Percentiles rank a stretch among this genome's conserved stretches.
phyloP scores from a whole-genome alignment of 2,797 vertebrate genomes.

The Tokudaia muenninki region DNA sequence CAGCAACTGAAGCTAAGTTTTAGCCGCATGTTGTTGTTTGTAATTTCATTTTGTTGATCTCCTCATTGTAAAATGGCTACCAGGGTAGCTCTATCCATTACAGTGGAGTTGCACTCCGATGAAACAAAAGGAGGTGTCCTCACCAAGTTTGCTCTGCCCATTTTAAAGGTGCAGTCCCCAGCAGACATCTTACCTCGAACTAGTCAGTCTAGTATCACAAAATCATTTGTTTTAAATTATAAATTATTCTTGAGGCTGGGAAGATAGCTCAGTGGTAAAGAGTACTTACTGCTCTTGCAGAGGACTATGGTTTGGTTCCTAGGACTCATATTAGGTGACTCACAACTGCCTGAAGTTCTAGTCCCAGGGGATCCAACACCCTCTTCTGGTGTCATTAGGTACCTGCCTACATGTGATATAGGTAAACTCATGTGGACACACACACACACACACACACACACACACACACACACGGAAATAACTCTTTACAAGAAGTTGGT shows the following conservation, averaged over 20 bases:
- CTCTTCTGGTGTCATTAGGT: not conserved
- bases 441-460: not conserved
- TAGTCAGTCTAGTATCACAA: not conserved
- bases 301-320: not conserved
- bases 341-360: not conserved
- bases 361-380: not conserved
- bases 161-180: not conserved
- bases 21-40: not conserved
- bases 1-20: not conserved
- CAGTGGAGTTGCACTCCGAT: not conserved
- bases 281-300: too few species aligned
- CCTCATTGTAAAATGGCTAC: not conserved
- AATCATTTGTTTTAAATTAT: not conserved
- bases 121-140: not conserved
- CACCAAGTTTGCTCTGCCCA: not conserved
- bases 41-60: not conserved
- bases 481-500: not conserved
- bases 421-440: not conserved
- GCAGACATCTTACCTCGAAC: not conserved
- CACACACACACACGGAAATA: not conserved
- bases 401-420: not conserved
- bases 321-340: not conserved
- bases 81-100: not conserved
- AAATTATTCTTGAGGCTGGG: not conserved
- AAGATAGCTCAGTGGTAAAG: not conserved